These are phyloP conservation scores for Blera fallax DNA, from an alignment of 2,888 invertebrate species.

Conservation along the genomic window DNA sequence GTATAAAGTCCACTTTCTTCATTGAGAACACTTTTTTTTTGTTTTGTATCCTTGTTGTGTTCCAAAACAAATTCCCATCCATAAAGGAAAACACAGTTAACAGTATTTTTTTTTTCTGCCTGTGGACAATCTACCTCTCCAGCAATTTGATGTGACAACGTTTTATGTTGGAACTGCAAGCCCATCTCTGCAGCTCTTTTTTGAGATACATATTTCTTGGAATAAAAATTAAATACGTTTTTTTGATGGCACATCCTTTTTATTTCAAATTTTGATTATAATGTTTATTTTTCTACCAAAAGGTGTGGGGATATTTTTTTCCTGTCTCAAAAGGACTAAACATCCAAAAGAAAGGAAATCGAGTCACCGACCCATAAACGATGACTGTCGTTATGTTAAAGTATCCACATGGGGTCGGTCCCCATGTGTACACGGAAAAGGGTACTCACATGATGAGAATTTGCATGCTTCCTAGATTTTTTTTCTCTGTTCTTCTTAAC, in stretches of 20 bases:
- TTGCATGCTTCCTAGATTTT: neutral
- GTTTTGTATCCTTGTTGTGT: neutral
- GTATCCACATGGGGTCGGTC: neutral
- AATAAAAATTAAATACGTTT: neutral
- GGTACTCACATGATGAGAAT: neutral
- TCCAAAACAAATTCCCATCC: neutral
- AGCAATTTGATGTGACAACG: constrained; percentile 24
- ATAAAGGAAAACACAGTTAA: neutral
- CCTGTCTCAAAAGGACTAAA: neutral
- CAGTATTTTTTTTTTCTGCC: neutral
- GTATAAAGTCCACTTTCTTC: neutral
- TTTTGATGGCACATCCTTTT: neutral
- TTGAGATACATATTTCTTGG: neutral
- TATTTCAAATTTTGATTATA: neutral
- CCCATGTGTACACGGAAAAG: neutral
- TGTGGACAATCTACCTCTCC: neutral
- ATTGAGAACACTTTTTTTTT: neutral
- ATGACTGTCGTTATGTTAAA: neutral
- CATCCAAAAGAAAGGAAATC: neutral
- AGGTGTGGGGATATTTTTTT: neutral
- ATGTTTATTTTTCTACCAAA: constrained; percentile 3
- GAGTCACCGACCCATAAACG: neutral
- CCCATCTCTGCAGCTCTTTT: neutral
- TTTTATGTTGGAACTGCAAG: neutral
- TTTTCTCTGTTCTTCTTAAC: neutral